Conservation (phyloP, 2,113 vertebrate genomes). For the Sturnus vulgaris region DNA sequence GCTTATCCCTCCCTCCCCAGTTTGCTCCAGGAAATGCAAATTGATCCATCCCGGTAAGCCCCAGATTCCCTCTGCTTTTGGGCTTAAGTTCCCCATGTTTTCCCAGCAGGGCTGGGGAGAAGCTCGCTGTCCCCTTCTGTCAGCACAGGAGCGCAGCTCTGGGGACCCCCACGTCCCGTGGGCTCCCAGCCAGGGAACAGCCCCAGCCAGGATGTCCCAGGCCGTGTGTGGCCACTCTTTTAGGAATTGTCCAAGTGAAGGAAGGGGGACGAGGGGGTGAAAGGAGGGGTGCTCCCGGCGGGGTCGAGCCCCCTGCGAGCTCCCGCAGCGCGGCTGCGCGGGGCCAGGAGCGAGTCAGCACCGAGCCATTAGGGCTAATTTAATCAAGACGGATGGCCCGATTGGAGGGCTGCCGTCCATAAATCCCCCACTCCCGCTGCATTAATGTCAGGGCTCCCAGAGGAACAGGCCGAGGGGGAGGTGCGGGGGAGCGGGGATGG, state of each 20-base stretch:
- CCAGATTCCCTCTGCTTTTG: background rate
- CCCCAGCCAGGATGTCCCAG: background rate
- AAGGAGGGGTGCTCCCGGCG: fast-evolving
- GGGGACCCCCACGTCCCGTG: fast-evolving
- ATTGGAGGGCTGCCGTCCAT: conserved; percentile 58
- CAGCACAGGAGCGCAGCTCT: fast-evolving
- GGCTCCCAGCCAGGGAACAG: background rate
- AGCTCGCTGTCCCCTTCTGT: fast-evolving
- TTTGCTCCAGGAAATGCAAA: background rate
- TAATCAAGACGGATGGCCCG: conserved; percentile 52
- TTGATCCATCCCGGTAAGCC: background rate
- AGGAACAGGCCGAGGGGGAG: background rate
- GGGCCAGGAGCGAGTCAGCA: background rate
- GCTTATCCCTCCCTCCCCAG: background rate
- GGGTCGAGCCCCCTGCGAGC: background rate
- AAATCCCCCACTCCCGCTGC: background rate
- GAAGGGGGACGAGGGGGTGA: background rate
- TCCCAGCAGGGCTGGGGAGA: background rate
- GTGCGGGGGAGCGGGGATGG: background rate
- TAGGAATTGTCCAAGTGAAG: fast-evolving
- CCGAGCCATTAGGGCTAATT: conserved; percentile 56
- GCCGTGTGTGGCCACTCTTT: fast-evolving
- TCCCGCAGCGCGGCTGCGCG: background rate
- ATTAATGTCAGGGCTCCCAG: conserved; percentile 25
- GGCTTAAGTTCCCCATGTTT: fast-evolving